Percentiles rank a stretch among this genome's conserved stretches.
phyloP scores from a whole-genome alignment of 2,113 vertebrate species.

The Crotalus horridus region DNA sequence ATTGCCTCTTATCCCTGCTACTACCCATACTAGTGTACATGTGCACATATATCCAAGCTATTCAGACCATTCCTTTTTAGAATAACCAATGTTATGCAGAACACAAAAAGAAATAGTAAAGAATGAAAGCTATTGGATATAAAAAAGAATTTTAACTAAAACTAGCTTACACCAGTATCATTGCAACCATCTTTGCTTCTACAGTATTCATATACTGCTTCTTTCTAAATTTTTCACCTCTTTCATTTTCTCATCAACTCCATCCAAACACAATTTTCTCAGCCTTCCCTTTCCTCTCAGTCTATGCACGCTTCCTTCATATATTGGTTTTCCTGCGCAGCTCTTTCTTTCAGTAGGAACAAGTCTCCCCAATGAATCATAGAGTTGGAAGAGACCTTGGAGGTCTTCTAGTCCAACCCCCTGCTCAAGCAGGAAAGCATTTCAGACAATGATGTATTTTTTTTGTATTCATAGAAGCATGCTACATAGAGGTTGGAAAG shows the following conservation, averaged over 20 bases:
- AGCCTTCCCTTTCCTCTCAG: background rate
- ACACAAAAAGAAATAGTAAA: background rate
- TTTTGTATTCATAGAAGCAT: background rate
- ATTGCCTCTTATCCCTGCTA: background rate
- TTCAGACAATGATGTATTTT: background rate
- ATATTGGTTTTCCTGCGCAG: background rate
- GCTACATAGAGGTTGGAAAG: background rate
- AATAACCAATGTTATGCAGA: background rate
- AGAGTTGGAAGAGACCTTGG: background rate
- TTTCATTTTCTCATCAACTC: background rate
- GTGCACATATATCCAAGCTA: background rate
- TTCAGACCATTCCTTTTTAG: background rate
- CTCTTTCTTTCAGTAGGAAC: background rate
- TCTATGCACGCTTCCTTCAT: background rate
- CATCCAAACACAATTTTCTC: background rate
- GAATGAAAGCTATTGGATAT: background rate
- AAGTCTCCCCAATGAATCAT: background rate
- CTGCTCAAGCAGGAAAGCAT: background rate
- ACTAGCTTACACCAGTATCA: background rate
- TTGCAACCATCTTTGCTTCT: background rate
- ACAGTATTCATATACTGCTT: background rate
- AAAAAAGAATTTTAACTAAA: background rate
- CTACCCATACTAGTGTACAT: background rate
- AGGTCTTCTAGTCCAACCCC: background rate
- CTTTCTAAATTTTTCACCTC: background rate